phyloP scores from a whole-genome alignment of 2,888 invertebrate genomes.

The Mythimna lalbum region DNA sequence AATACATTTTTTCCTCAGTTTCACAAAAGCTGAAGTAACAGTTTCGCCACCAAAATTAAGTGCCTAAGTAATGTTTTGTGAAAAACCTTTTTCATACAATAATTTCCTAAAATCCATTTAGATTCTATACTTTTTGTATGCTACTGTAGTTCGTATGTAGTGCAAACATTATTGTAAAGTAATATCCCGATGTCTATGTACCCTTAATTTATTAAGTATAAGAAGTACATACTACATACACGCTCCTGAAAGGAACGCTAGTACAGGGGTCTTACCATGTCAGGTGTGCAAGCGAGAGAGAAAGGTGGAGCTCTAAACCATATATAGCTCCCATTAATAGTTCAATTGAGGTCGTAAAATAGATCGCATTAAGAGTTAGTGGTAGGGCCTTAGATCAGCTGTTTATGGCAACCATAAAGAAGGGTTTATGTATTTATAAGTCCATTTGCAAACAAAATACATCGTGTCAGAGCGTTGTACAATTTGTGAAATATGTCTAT shows the following conservation, averaged over 20 bases:
- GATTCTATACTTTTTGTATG: constrained; percentile 44
- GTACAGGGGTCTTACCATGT: background rate
- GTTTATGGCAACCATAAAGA: background rate
- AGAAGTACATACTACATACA: background rate
- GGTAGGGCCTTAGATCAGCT: background rate
- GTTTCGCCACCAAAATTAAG: no score
- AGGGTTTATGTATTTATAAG: background rate
- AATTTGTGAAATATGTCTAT: no score
- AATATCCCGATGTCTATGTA: constrained; percentile 45
- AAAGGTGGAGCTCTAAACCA: no score
- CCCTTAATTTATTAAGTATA: background rate
- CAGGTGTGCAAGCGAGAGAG: no score
- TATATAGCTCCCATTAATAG: no score
- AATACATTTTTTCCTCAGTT: no score
- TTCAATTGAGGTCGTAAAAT: no score
- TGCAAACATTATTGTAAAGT: constrained; percentile 31
- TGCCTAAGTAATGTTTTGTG: no score
- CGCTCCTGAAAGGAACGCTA: no score
- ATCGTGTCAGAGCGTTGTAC: background rate
- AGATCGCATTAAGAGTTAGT: no score
- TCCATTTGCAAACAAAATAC: background rate
- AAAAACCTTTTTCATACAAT: constrained; percentile 43
- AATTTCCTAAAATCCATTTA: constrained; percentile 29
- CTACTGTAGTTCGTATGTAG: constrained; percentile 47
- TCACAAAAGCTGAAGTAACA: no score